phyloP scores from a whole-genome alignment of 2,113 vertebrate genomes.

The Sphyrna mokarran region DNA sequence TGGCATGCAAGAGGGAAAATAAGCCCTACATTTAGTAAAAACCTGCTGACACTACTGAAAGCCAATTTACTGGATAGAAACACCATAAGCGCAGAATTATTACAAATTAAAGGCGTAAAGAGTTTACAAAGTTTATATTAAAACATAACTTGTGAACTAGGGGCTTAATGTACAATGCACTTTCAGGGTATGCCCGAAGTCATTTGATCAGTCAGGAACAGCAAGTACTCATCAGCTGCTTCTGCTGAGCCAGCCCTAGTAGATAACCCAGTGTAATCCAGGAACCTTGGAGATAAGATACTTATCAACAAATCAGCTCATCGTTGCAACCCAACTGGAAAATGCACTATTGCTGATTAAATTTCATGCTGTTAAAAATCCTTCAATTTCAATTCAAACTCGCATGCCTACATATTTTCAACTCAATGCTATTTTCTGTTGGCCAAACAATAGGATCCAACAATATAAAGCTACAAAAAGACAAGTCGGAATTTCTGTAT shows the following conservation, averaged over 20 bases:
- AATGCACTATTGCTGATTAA: neutral
- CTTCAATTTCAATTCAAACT: neutral
- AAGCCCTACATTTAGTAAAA: slow-evolving; percentile 5
- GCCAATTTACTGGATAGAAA: slow-evolving; percentile 8
- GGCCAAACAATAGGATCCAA: neutral
- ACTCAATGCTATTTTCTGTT: neutral
- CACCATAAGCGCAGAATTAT: slow-evolving; percentile 2
- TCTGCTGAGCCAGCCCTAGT: neutral
- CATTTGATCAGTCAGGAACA: slow-evolving; percentile 19
- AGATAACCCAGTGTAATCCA: neutral
- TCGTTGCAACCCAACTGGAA: neutral
- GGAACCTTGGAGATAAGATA: neutral
- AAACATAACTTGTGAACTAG: slow-evolving; percentile 22
- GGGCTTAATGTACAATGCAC: neutral
- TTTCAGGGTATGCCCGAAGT: neutral
- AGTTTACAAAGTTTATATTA: slow-evolving; percentile 25
- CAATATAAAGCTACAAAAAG: neutral
- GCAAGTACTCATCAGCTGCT: neutral
- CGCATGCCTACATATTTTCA: neutral
- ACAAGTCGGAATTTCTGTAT: neutral
- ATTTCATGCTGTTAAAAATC: neutral
- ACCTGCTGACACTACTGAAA: slow-evolving; percentile 25
- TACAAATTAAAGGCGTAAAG: slow-evolving; percentile 25
- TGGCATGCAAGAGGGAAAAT: slow-evolving; percentile 16
- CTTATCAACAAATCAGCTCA: neutral